Base-by-base conservation (phyloP, 2,888 invertebrate species). In the Lasius platythorax region DNA sequence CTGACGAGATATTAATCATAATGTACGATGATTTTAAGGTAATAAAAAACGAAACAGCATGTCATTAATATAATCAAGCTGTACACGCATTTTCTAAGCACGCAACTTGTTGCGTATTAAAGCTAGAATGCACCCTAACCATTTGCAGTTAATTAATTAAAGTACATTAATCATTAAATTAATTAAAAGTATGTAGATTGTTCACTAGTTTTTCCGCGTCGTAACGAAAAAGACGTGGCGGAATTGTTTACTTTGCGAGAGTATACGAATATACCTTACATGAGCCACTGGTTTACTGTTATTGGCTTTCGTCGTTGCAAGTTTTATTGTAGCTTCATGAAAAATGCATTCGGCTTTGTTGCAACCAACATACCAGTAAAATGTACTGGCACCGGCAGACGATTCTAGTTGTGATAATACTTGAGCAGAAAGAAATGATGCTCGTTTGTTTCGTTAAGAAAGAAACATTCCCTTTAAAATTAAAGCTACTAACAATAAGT, bases 281-380 rank as follows among this genome's bases (percentile, higher is more conserved):
- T 56, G n/a, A 70, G 43, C 40, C 40, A 40, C 30, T 40, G 56
- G 70, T 74, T 58, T 67, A 67, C 66, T 66, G 74, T 64, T 81
- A 84, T 87, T 70, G 70, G 72, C 56, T 78, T 78, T 85, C 64
- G 50, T 50, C 68, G 82, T 30, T 61, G 50, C 53, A 64, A 66
- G 82, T 87, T 78, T 81, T 87, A 33, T n/a, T 58, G 70, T 43
- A 43, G 61, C 68, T 78, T 78, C 87, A 85, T 85, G 81, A 85
- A 85, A 88, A 87, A 88, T 88, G 78, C 73, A 85, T 87, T 88
- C 56, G 64, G 43, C 53, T 56, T 30, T 37, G 30, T 82, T 76
- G 70, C 84, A 83, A 28, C 58, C 67, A 74, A 78, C 83, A 58
- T 74, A 61, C 72, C 5, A 37, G 82, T 76, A 70, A 83, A 87